These are phyloP conservation scores for Peromyscus nudipes DNA, from an alignment of 2,797 vertebrate species.

Conservation along the genomic window DNA sequence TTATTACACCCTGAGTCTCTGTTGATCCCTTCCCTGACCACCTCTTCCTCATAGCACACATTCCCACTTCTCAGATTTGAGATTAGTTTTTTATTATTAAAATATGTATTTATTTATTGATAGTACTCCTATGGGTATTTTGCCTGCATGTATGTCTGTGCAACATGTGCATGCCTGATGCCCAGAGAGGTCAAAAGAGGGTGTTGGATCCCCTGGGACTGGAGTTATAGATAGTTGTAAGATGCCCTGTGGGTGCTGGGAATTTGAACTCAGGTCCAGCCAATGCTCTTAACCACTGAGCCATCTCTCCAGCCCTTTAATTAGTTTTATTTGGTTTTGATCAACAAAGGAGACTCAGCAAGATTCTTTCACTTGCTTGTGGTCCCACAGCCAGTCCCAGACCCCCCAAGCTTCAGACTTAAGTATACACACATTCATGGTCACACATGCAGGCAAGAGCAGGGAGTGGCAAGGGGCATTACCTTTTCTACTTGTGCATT, in stretches of 20 bases:
- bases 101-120: neutral
- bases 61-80: neutral
- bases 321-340: conserved; percentile 5
- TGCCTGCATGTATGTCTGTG: neutral
- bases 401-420: neutral
- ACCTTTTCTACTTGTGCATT: neutral
- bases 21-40: neutral
- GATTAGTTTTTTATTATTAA: neutral
- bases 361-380: neutral
- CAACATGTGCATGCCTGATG: neutral
- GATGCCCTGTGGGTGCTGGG: neutral
- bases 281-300: neutral
- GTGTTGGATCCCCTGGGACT: neutral
- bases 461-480: neutral
- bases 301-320: neutral
- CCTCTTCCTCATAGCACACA: neutral
- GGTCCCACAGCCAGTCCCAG: neutral
- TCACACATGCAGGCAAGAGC: neutral
- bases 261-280: neutral
- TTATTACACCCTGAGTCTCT: neutral
- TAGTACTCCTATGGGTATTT: neutral
- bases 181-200: neutral
- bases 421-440: neutral
- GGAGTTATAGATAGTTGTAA: neutral
- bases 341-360: conserved; percentile 2